Percentiles rank a stretch among this genome's conserved stretches.
phyloP scores from a whole-genome alignment of 1,140 invertebrate species.

The Meteorus sp. region DNA sequence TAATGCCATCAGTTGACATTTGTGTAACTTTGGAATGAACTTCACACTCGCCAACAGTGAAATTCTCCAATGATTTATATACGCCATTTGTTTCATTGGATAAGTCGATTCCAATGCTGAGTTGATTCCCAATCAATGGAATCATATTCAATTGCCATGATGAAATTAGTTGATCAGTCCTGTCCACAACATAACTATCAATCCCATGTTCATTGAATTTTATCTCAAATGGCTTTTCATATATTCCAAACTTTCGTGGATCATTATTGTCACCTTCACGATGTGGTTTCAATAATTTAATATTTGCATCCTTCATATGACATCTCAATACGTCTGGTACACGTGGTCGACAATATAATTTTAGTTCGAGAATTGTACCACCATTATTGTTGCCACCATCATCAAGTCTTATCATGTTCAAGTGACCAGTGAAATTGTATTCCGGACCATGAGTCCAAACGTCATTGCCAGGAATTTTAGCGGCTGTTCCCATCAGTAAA shows the following conservation, averaged over 20 bases:
- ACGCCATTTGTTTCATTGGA: conserved; percentile 30
- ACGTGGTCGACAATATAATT: conserved; percentile 38
- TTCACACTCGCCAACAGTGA: conserved; percentile 46
- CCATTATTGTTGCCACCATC: too few species aligned
- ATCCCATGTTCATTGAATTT: conserved; percentile 39
- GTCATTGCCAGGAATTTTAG: conserved; percentile 22
- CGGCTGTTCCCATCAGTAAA: conserved; percentile 4
- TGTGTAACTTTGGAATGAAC: conserved; percentile 41
- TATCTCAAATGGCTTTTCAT: conserved; percentile 33
- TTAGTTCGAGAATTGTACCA: conserved; percentile 32
- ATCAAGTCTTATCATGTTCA: conserved; percentile 31
- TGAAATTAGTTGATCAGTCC: conserved; percentile 5
- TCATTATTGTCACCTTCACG: conserved; percentile 1
- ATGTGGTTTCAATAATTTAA: conserved; percentile 18
- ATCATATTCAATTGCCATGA: conserved; percentile 38
- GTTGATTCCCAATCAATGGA: conserved; percentile 40
- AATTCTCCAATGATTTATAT: conserved; percentile 45
- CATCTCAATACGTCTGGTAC: conserved; percentile 34
- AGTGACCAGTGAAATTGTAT: conserved; percentile 37
- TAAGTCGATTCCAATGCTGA: conserved; percentile 37
- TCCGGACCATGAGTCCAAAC: conserved; percentile 40
- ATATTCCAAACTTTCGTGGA: conserved; percentile 18
- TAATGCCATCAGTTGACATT: conserved; percentile 30
- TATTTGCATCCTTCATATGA: conserved; percentile 32
- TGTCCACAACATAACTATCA: conserved; percentile 31